These are phyloP conservation scores for Kryphioiulus occultus DNA, from an alignment of 2,888 invertebrate species.

Conservation along the genomic window DNA sequence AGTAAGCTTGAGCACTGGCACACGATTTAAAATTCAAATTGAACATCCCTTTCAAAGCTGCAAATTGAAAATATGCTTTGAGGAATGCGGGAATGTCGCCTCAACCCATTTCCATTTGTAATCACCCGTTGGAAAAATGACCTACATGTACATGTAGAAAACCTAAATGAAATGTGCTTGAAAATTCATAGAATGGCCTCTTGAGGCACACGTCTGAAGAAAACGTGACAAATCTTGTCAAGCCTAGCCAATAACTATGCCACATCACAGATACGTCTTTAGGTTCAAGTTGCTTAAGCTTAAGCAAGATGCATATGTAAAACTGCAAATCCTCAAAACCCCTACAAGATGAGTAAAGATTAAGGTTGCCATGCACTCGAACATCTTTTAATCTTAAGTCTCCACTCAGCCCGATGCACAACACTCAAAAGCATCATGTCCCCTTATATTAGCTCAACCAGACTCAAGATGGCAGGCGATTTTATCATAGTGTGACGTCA, in stretches of 20 bases:
- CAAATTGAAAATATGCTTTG: background rate
- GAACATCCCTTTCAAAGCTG: background rate
- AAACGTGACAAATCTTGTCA: constrained; percentile 18
- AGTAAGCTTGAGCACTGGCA: background rate
- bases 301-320: background rate
- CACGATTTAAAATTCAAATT: background rate
- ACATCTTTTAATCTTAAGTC: background rate
- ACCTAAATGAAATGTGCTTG: background rate
- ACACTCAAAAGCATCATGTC: background rate
- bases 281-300: background rate
- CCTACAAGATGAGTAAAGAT: background rate
- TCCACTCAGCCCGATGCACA: background rate
- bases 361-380: background rate
- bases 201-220: background rate
- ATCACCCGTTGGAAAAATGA: background rate
- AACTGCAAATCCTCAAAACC: background rate
- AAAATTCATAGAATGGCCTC: background rate
- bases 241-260: background rate
- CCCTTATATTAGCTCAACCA: background rate
- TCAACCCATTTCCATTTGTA: background rate
- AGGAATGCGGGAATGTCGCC: background rate
- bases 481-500: no score
- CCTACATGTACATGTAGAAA: no score
- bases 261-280: background rate
- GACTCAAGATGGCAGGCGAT: background rate